Conservation (phyloP, 2,113 vertebrate genomes). For the Odontesthes bonariensis region DNA sequence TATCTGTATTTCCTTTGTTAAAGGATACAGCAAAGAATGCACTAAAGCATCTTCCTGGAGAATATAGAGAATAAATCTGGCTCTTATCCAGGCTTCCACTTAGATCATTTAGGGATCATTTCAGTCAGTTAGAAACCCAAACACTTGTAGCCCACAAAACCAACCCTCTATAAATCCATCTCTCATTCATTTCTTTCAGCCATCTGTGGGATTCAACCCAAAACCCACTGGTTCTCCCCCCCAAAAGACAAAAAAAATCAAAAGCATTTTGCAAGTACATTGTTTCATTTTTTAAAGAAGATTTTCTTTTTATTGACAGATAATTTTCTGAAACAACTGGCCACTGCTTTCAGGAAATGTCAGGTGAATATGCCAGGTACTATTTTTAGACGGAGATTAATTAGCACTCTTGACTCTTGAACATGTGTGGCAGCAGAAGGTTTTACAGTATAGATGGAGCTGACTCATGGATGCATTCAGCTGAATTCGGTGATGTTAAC, state of each 20-base stretch:
- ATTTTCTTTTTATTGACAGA: neutral
- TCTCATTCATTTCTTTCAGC: neutral
- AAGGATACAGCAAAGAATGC: neutral
- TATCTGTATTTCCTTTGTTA: neutral
- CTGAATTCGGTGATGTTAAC: neutral
- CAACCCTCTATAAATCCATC: neutral
- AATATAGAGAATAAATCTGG: neutral
- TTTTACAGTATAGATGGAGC: neutral
- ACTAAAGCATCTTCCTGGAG: neutral
- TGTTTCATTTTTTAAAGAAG: neutral
- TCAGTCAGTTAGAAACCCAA: neutral
- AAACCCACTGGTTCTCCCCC: neutral
- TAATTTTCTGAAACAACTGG: neutral
- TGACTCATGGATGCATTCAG: neutral
- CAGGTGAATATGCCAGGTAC: neutral
- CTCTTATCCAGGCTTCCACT: neutral
- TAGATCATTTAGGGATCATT: neutral
- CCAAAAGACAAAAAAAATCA: neutral
- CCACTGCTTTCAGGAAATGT: neutral
- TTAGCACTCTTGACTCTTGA: slow-evolving; percentile 2
- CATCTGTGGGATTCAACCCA: neutral
- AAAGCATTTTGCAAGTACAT: neutral
- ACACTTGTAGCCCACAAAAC: neutral
- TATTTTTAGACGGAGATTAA: slow-evolving; percentile 16
- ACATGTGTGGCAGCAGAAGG: neutral